Conservation (phyloP, 2,888 invertebrate genomes). For the Tinea pellionella region DNA sequence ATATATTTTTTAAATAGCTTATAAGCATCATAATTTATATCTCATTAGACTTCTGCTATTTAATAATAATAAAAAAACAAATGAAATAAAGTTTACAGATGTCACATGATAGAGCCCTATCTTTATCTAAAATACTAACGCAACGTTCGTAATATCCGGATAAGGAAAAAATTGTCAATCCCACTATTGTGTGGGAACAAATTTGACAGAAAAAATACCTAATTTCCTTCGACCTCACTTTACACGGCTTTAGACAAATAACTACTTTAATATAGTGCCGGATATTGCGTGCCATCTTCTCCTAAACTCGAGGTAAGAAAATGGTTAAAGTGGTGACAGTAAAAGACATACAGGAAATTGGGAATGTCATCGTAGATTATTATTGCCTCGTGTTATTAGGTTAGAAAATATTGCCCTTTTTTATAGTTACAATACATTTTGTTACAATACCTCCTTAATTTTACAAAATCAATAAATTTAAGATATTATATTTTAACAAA, state of each 20-base stretch:
- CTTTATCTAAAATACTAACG: background rate
- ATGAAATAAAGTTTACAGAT: no score
- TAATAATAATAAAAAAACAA: no score
- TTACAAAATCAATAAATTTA: no score
- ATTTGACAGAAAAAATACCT: conserved; percentile 6
- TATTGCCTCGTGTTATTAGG: background rate
- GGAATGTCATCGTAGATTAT: background rate
- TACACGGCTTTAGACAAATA: conserved; percentile 8
- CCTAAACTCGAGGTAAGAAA: conserved; percentile 6
- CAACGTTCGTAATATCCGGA: background rate
- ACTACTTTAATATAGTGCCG: conserved; percentile 13
- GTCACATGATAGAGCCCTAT: no score
- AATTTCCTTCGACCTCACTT: conserved; percentile 3
- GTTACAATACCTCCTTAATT: no score
- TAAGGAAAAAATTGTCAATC: background rate
- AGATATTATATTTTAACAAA: no score
- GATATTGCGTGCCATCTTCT: conserved; percentile 9
- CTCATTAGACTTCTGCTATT: no score
- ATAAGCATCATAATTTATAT: no score
- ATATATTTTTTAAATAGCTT: no score
- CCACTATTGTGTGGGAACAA: background rate
- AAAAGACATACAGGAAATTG: conserved; percentile 7
- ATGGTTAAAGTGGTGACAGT: background rate
- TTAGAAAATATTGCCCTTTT: background rate
- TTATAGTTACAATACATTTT: no score